Base-by-base conservation (phyloP, 2,797 vertebrate species). In the Labroides dimidiatus region DNA sequence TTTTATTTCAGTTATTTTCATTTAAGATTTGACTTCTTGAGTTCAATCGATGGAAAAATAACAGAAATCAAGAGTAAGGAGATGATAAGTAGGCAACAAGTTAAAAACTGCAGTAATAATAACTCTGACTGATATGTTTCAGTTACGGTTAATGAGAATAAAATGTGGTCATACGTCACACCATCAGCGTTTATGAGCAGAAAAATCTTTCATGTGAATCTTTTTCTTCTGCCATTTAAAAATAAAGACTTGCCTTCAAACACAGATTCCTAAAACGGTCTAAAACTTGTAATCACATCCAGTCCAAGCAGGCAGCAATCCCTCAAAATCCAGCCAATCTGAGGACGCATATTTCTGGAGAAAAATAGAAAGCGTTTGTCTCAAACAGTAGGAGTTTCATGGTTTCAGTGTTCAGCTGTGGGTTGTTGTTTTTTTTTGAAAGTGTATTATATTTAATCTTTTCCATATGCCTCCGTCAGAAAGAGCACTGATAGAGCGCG, bases 391-490 rank as follows among this genome's bases (percentile, higher is more conserved):
- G 19, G 39, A 67, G 45, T 45, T 54, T 72, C 42, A 56, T 58
- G 63, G 55, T 56, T 56, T 69, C 69, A 74, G 65, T 23, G 64
- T 50, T 81, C 47, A 53, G 64, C 64, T 58, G 71, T 17, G 41
- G 42, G 48, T 42, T 36, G 49, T 53, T 39, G 10, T 16, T 43
- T n/a, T 59, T 63, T 53, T 64, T 47, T 17, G 6, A 50, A 52
- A 62, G 21, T 71, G 63, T 72, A 54, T 80, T 81, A 69, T 62
- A 60, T 77, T 79, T 81, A 86, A 88, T 81, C 42, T 15, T 64
- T 87, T 80, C 78, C 84, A 88, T 68, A 77, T 84, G 85, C 55
- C 13, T 4, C 65, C 23, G 64, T 76, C 68, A 80, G 80, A 81
- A 68, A 78, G 61, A 84, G 62, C 61, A 42, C 58, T 76, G 80